Conservation (phyloP, 2,888 invertebrate genomes). For the Drosophila recens region DNA sequence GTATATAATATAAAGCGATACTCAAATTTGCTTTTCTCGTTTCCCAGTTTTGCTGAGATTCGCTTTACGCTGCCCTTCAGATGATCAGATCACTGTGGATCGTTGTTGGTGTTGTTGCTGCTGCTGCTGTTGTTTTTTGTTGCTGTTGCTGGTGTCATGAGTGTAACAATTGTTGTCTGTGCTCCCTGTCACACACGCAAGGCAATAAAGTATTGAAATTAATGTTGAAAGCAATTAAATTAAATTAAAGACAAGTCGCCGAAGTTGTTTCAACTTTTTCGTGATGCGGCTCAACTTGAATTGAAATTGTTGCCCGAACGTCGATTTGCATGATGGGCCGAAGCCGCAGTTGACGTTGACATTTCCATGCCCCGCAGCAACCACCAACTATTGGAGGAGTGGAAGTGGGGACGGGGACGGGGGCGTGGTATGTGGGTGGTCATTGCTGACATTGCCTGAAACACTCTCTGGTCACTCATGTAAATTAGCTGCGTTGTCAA, state of each 20-base stretch:
- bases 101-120: conserved; percentile 1
- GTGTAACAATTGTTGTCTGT: conserved; percentile 22
- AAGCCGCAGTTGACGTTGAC: conserved; percentile 55
- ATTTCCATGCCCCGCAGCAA: conserved; percentile 30
- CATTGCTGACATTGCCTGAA: conserved; percentile 51
- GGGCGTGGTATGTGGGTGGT: conserved; percentile 5
- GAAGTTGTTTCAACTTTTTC: conserved; percentile 61
- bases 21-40: conserved; percentile 41
- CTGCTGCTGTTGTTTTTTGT: neutral
- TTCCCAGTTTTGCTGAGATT: conserved; percentile 31
- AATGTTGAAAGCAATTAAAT: conserved; percentile 65
- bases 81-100: conserved; percentile 20
- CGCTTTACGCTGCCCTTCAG: conserved; percentile 14
- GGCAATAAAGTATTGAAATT: conserved; percentile 64
- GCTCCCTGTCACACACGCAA: conserved; percentile 32
- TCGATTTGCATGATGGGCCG: conserved; percentile 64
- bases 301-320: conserved; percentile 45
- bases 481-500: conserved; percentile 80
- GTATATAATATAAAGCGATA: conserved; percentile 23
- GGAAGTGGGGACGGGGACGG: neutral
- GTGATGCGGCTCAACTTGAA: conserved; percentile 31
- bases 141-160: conserved; percentile 5
- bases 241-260: conserved; percentile 69
- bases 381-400: neutral
- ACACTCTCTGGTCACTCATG: conserved; percentile 63